These are phyloP conservation scores for Tetropium fuscum DNA, from an alignment of 2,888 invertebrate species.

Conservation along the genomic window DNA sequence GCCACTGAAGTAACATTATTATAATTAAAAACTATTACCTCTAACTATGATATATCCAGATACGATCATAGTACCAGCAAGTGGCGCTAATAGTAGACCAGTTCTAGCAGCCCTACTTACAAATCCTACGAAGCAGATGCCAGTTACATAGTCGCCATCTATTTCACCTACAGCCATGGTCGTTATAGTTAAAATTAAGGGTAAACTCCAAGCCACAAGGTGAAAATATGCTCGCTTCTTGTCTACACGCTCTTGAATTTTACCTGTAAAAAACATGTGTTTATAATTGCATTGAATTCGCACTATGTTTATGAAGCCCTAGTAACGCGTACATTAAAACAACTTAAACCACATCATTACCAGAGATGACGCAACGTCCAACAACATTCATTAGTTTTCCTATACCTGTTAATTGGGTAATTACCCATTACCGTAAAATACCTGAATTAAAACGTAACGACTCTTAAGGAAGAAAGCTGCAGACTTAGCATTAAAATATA, in stretches of 20 bases:
- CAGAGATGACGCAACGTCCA: too few relatives aligned
- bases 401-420: too few relatives aligned
- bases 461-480: too few relatives aligned
- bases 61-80: conserved; percentile 74
- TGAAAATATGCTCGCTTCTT: conserved; percentile 95
- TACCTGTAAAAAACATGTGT: conserved; percentile 67
- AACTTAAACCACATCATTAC: too few relatives aligned
- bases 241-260: conserved; percentile 88
- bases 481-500: too few relatives aligned
- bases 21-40: conserved; percentile 70
- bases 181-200: conserved; percentile 88
- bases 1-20: background rate
- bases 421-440: too few relatives aligned
- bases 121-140: conserved; percentile 95
- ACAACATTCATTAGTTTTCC: too few relatives aligned
- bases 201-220: conserved; percentile 91
- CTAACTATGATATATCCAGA: conserved; percentile 85
- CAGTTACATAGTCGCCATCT: conserved; percentile 92
- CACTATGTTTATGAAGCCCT: background rate
- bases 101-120: conserved; percentile 80
- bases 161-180: conserved; percentile 92
- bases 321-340: too few relatives aligned
- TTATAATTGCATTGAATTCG: background rate
- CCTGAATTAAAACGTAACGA: too few relatives aligned
- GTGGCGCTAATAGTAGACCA: conserved; percentile 80